phyloP scores from a whole-genome alignment of 2,113 vertebrate genomes.

The Cryptotis parvus region DNA sequence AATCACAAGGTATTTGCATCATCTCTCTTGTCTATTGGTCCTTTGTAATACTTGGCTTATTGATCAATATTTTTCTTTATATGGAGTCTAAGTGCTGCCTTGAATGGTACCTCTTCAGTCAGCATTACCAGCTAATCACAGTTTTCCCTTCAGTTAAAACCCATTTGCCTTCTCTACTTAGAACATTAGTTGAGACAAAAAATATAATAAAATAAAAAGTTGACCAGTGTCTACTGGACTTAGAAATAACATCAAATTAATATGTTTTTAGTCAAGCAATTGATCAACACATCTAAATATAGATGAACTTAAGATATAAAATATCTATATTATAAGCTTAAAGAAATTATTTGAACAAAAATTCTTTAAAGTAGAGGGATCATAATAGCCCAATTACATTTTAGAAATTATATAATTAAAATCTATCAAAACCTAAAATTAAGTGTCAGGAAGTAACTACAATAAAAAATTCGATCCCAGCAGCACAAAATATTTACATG shows the following conservation, averaged over 20 bases:
- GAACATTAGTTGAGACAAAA: conserved; percentile 30
- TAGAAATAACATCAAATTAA: background rate
- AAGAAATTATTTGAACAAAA: conserved; percentile 40
- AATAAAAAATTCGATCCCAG: background rate
- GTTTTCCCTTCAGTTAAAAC: conserved; percentile 67
- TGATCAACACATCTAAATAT: background rate
- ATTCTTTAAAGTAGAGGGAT: background rate
- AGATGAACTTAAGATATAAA: background rate
- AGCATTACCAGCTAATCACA: conserved; percentile 14
- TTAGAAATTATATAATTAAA: background rate
- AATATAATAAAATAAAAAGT: background rate
- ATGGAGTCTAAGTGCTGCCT: conserved; percentile 71
- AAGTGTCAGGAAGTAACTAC: background rate
- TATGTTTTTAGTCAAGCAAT: background rate
- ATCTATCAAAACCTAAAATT: conserved; percentile 29
- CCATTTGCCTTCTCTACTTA: conserved; percentile 47
- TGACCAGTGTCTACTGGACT: background rate
- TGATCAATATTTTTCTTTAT: conserved; percentile 70
- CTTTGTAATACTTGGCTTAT: conserved; percentile 58
- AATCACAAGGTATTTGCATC: conserved; percentile 17
- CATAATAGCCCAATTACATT: background rate
- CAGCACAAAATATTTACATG: background rate
- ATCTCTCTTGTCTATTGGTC: conserved; percentile 37
- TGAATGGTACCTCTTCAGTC: conserved; percentile 21
- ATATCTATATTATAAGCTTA: background rate